Evolutionary conservation across 2,113 vertebrate genomes (phyloP), one percentile per base, ranked within the genome.

Genomic region (Ictalurus furcatus): DNA sequence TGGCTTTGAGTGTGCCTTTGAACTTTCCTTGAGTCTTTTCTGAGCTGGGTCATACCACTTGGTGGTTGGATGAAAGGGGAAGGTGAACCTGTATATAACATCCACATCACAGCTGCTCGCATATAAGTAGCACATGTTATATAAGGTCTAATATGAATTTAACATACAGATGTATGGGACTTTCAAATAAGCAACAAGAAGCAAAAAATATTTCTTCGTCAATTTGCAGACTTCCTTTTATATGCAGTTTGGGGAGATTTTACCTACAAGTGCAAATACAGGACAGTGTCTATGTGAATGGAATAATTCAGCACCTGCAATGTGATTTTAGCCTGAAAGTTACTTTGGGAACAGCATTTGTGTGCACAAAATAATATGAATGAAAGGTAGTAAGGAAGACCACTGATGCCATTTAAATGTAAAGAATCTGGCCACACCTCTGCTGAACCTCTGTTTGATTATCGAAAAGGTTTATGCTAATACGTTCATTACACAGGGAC

Each of bases 1-100:
- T 63, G 21, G 81, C 58, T 85, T 86, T 84, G 81, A 90, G 87
- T 65, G 40, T 73, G 87, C 44, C 87, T 90, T 88, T 86, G 87
- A 90, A 84, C 13, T 61, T 87, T 44, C 59, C 73, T 37, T 76
- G 11, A 76, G 34, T 59, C 71, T 78, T 59, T 78, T 78, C 40
- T 52, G 37, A 87, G 58, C 37, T 44, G 61, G 56, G 56, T 79
- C 71, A 79, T 17, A 44, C 16, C 16, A 16, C 12, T 44, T 87
- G 40, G 56, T 65, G 74, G 16, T 52, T 21, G 58, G 37, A 63
- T 52, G 40, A 87, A 85, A 85, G 37, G 37, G 13, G 4, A 80
- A 80, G 28, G 25, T 54, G 40, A 85, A 85, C 37, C 37, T 67
- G 37, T 40, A 67, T n/a, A 67, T n/a, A 67, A 52, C 25, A 17